These are phyloP conservation scores for Oligia fasciuncula DNA, from an alignment of 2,888 invertebrate species.

Conservation along the genomic window DNA sequence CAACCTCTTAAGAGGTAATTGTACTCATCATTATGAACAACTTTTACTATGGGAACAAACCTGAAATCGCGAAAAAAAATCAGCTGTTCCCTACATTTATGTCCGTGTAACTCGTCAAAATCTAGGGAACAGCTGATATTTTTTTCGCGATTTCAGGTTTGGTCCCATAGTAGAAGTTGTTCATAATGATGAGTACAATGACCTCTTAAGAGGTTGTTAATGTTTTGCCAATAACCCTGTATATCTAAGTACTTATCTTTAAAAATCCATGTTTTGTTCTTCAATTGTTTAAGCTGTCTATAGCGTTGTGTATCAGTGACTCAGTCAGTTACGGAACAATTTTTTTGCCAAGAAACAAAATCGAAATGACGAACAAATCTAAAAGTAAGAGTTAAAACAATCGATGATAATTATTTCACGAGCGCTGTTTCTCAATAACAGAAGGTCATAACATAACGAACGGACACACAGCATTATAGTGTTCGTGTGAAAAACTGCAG, in stretches of 20 bases:
- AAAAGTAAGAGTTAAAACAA: slow-evolving; percentile 69
- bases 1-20: no score
- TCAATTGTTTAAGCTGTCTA: neutral
- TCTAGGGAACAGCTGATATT: no score
- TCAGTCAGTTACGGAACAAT: neutral
- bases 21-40: no score
- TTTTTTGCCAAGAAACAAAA: slow-evolving; percentile 15
- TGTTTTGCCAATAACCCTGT: no score
- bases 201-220: no score
- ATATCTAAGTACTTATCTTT: neutral
- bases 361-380: slow-evolving; percentile 20
- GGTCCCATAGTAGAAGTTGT: no score
- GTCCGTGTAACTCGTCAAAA: no score
- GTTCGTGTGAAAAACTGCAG: slow-evolving; percentile 80
- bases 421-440: slow-evolving; percentile 53
- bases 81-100: no score
- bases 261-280: neutral
- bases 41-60: no score
- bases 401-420: slow-evolving; percentile 60
- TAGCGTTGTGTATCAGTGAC: neutral
- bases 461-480: slow-evolving; percentile 77
- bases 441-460: slow-evolving; percentile 64
- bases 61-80: no score
- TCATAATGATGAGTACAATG: no score
- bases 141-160: no score